Evolutionary conservation across 2,888 invertebrate species (phyloP).

Genomic region (Osmoderma eremita): DNA sequence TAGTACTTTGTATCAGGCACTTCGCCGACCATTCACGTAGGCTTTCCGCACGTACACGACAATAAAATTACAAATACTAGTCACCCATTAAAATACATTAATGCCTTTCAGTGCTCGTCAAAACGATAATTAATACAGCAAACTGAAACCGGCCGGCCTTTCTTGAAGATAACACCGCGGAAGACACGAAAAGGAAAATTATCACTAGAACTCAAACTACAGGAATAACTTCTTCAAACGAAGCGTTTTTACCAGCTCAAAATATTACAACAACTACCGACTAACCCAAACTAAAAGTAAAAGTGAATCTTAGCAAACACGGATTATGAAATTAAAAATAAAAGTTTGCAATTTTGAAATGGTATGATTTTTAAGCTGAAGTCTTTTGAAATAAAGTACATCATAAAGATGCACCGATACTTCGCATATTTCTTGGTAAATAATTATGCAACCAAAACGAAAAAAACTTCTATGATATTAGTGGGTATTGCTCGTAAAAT

Average conservation of each 20-base stretch:
- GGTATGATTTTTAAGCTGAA: no score
- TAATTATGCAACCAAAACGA: no score
- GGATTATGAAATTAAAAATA: no score
- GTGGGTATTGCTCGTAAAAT: no score
- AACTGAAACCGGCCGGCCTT: constrained; percentile 10
- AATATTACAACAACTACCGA: no score
- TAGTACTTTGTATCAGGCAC: constrained; percentile 13
- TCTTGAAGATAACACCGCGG: background rate
- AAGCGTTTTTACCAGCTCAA: background rate
- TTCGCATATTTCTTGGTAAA: no score
- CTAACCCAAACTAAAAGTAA: no score
- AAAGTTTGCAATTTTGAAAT: no score
- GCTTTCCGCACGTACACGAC: constrained; percentile 33
- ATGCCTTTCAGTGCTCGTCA: constrained; percentile 30
- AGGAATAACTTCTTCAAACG: background rate
- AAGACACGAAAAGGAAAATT: constrained; percentile 3
- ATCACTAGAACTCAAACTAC: background rate
- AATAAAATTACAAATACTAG: constrained; percentile 30
- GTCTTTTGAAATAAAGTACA: no score
- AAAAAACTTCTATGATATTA: no score
- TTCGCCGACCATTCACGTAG: background rate
- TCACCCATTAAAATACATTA: constrained; percentile 19
- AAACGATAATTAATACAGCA: constrained; percentile 32
- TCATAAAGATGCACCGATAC: no score
- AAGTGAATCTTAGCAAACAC: no score